Evolutionary conservation across 1,140 invertebrate species (phyloP), one percentile per base, ranked within the genome.

Genomic region (Drosophila kohkoa): DNA sequence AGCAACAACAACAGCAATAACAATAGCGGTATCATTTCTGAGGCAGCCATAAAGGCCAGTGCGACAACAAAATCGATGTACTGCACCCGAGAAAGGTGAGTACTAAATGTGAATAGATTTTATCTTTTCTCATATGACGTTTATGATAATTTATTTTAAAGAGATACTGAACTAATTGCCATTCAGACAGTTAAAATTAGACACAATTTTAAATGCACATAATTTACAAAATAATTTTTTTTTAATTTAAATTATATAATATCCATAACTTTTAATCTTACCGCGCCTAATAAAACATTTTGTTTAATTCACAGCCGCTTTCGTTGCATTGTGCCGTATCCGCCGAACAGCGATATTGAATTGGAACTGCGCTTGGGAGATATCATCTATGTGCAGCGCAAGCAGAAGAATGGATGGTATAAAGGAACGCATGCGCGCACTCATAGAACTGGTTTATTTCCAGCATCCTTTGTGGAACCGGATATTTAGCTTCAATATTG

Each of bases 321-420:
- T 89, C 95, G 97, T 32, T 99, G 98, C 92, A 97, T 98, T 74
- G 97, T 97, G 20, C 96, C 98, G 5, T 99, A 99, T 94, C 98
- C 98, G n/a, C 97, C 98, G 1, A 98, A 98, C 90, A 97, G 96
- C 73, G 97, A 98, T 76, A 97, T 98, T 87, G 97, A 98, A 92
- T 82, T 99, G 70, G 97, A 98, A 90, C 93, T 99, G 1, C 96
- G 96, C 74, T 95, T 98, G 13, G 97, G 97, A 20, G 98, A 99
- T 89, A 96, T 99, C 57, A 97, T 99, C 62, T 96, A 97, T 81
- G 97, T 99, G 3, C 96, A 97, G 87, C 97, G 97, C 79, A 98
- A 98, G 92, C 95, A 97, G 41, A 97, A 98, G 25, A 98, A 99
- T 88, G 98, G 98, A 10, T 99, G 98, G 98, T 98, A 97, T 91